phyloP scores from a whole-genome alignment of 2,797 vertebrate species.

The Malurus leucopterus region DNA sequence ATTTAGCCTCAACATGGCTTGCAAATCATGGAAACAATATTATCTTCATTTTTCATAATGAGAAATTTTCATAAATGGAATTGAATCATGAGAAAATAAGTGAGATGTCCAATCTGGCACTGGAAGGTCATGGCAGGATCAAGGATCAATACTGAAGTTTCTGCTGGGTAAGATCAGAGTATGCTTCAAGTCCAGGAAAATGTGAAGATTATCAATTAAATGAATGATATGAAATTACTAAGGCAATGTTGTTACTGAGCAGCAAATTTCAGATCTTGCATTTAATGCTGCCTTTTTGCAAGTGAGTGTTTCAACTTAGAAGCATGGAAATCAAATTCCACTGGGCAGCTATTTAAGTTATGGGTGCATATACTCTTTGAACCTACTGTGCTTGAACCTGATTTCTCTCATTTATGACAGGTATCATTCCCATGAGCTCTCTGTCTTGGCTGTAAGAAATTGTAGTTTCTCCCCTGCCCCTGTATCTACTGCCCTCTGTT shows the following conservation, averaged over 20 bases:
- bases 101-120: neutral
- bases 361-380: neutral
- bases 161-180: neutral
- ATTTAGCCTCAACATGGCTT: neutral
- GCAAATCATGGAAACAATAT: slow-evolving; percentile 22
- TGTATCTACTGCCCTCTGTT: neutral
- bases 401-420: neutral
- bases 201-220: neutral
- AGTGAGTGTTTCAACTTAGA: neutral
- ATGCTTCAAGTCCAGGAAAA: neutral
- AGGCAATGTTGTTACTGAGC: neutral
- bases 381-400: neutral
- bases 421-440: accelerated
- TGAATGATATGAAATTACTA: neutral
- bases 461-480: neutral
- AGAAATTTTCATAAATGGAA: neutral
- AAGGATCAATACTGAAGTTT: neutral
- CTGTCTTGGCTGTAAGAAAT: neutral
- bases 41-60: neutral
- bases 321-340: neutral
- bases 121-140: neutral
- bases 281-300: neutral
- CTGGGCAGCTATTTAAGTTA: neutral
- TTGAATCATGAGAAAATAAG: neutral
- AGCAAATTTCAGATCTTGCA: neutral